phyloP scores from a whole-genome alignment of 2,113 vertebrate genomes.

The Lanius collurio region DNA sequence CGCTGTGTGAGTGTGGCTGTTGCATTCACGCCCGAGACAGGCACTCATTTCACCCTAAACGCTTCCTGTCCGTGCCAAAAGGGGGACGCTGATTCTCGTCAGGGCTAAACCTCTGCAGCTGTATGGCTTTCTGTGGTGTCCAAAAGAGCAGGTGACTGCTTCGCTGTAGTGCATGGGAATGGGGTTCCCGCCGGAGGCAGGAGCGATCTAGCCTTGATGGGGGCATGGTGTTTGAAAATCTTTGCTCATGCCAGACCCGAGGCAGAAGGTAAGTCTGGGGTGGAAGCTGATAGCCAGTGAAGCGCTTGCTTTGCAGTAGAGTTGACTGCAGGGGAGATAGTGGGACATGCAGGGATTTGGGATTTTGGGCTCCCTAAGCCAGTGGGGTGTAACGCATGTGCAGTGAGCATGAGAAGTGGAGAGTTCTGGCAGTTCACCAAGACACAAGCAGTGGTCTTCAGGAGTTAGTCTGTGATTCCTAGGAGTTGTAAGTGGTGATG shows the following conservation, averaged over 20 bases:
- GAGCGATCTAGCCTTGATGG: not conserved
- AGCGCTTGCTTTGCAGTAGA: not conserved
- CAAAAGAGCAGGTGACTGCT: not conserved
- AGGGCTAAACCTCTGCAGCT: not conserved
- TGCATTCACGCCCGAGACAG: rapidly evolving
- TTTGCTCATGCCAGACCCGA: not conserved
- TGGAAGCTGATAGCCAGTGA: not conserved
- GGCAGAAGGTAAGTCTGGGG: not conserved
- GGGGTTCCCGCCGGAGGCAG: not conserved
- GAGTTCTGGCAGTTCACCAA: not conserved
- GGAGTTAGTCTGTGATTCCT: rapidly evolving
- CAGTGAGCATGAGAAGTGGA: rapidly evolving
- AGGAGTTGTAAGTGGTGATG: not conserved
- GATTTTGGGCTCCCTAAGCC: not conserved
- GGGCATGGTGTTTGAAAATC: not conserved
- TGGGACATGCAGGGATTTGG: not conserved
- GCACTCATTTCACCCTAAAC: not conserved
- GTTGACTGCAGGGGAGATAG: not conserved
- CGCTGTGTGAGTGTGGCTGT: rapidly evolving
- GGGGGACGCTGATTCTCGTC: not conserved
- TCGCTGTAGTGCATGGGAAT: not conserved
- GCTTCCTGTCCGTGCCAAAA: not conserved
- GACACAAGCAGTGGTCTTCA: not conserved
- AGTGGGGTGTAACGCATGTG: rapidly evolving
- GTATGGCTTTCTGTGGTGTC: not conserved